phyloP scores from a whole-genome alignment of 1,140 invertebrate genomes.

The Drosophila nasuta region DNA sequence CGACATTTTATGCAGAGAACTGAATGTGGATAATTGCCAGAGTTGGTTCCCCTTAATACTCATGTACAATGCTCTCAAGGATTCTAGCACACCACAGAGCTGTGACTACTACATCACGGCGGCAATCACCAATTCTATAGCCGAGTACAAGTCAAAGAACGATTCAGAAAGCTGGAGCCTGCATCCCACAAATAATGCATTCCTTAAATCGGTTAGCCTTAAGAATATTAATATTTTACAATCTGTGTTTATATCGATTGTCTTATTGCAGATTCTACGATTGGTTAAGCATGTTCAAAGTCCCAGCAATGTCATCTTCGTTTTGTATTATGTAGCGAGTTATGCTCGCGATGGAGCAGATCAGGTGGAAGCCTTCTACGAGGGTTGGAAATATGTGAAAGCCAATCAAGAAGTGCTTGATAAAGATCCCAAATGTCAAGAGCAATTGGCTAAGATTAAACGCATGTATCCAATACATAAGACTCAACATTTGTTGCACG shows the following conservation, averaged over 20 bases:
- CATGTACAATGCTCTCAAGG: conserved; percentile 73
- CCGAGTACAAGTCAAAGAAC: conserved; percentile 72
- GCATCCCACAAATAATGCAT: conserved; percentile 82
- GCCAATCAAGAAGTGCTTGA: conserved; percentile 83
- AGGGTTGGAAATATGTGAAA: conserved; percentile 87
- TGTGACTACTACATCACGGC: conserved; percentile 82
- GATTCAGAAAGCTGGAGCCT: conserved; percentile 77
- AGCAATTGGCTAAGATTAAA: conserved; percentile 85
- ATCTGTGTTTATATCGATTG: conserved; percentile 1
- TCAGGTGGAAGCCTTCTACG: conserved; percentile 87
- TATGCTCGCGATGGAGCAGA: conserved; percentile 85
- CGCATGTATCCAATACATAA: conserved; percentile 86
- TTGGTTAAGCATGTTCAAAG: conserved; percentile 67
- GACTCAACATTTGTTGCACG: conserved; percentile 86
- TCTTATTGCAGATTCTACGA: conserved; percentile 59
- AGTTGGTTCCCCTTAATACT: conserved; percentile 83
- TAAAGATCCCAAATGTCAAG: conserved; percentile 84
- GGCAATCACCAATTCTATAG: conserved; percentile 82
- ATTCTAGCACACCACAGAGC: conserved; percentile 64
- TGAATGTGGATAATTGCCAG: conserved; percentile 82
- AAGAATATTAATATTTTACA: too few species aligned
- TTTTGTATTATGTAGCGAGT: conserved; percentile 77
- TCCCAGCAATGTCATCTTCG: conserved; percentile 69
- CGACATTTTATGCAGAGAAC: conserved; percentile 75
- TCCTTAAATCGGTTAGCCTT: conserved; percentile 69